Evolutionary conservation across 2,888 invertebrate species (phyloP), one percentile per base, ranked within the genome.

Genomic region (Scaptomyza caliginosa): DNA sequence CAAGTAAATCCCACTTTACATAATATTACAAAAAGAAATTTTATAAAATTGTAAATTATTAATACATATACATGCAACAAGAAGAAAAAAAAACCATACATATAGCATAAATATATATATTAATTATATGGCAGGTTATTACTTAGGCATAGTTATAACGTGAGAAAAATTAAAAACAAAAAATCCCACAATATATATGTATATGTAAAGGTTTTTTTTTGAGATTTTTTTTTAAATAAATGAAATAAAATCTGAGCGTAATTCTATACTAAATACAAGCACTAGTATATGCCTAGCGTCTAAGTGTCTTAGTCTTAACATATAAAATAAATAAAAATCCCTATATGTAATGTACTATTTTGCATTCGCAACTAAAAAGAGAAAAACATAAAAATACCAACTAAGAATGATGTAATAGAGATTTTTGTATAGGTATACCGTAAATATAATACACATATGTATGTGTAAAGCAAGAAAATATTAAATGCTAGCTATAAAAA

Each of bases 11-110:
- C 50, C 50, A 51, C 74, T 56, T 70, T 39, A 45, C 13, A 36
- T 59, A 68, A 65, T 46, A 40, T 67, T 74, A 63, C 55, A 82
- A 71, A n/a, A n/a, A n/a, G n/a, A n/a, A 78, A 58, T 84, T 86
- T 86, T 77, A 80, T 76, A 80, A 69, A 83, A 83, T 86, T 86
- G 84, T 86, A 79, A 79, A 79, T 70, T 70, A 70, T 59, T 55
- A 51, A 51, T 40, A 21, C 40, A 32, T 45, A 65, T 28, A 40
- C 42, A 24, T 40, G 45, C 39, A 48, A 39, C 50, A 34, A 51
- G 23, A 23, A 63, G 45, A 39, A 54, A 34, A 51, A 6, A 23
- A 63, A 77, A 55, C 6, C 52, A 56, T 40, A 54, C 4, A 56
- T 43, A 48, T 43, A 45, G 6, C 36, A 49, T 57, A 55, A 10